phyloP scores from a whole-genome alignment of 2,797 vertebrate species.

The Tolypeutes matacus region DNA sequence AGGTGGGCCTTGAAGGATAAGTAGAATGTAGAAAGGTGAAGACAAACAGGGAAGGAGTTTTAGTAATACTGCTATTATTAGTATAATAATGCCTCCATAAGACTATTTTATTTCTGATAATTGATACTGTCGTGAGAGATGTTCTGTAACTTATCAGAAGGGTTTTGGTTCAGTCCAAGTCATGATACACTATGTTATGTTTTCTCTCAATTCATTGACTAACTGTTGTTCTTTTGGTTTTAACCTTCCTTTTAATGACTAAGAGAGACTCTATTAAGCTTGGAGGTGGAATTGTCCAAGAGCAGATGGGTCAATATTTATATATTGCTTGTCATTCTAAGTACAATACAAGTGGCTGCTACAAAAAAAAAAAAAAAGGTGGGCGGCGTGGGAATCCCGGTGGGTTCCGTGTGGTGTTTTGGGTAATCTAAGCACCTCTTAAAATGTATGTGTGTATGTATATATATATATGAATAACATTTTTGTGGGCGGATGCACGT shows the following conservation, averaged over 20 bases:
- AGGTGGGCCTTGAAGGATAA: conserved; percentile 22
- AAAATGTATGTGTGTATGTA: no score
- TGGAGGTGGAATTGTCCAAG: neutral
- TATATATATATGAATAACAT: no score
- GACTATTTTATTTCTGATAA: conserved; percentile 46
- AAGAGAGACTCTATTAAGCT: neutral
- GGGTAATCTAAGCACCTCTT: no score
- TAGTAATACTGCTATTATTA: neutral
- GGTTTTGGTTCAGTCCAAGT: neutral
- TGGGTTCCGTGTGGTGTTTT: no score
- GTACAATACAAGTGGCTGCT: neutral
- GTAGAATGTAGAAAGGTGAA: neutral
- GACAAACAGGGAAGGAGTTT: neutral
- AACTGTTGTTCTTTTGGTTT: conserved; percentile 19
- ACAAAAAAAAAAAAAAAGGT: no score
- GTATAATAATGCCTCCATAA: neutral
- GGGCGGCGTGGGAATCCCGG: no score
- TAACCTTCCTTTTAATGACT: conserved; percentile 33
- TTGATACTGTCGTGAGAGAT: neutral
- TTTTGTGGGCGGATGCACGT: no score
- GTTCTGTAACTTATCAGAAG: conserved; percentile 9
- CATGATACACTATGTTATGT: neutral
- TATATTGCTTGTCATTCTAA: conserved; percentile 8
- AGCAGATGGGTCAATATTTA: conserved; percentile 52
- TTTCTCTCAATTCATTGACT: conserved; percentile 16